Conservation (phyloP, 2,888 invertebrate species). For the Cataglyphis cursor region DNA sequence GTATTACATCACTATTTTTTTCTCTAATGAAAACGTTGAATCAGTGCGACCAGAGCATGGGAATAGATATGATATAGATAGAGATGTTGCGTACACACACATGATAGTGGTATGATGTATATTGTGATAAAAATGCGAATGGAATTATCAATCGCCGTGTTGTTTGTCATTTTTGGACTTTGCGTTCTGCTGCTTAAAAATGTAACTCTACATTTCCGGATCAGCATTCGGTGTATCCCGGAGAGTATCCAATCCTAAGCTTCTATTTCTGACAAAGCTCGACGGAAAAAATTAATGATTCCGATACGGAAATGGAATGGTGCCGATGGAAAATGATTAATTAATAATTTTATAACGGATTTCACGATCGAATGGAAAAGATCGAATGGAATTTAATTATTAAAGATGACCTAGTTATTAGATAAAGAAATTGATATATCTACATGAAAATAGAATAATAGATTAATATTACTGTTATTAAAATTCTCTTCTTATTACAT, state of each 20-base stretch:
- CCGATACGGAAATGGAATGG: not conserved
- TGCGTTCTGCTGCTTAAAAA: not conserved
- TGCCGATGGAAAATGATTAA: not conserved
- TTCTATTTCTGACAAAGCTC: not conserved
- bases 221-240: not conserved
- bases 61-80: not conserved
- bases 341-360: not conserved
- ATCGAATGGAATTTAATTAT: not conserved
- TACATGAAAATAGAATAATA: not conserved
- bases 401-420: not conserved
- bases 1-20: slow-evolving; percentile 23
- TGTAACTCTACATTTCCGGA: slow-evolving; percentile 24
- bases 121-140: slow-evolving; percentile 24
- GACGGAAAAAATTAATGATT: not conserved
- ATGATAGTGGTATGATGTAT: not conserved
- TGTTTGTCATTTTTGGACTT: not conserved
- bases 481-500: not conserved
- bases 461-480: not conserved
- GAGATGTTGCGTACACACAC: not conserved
- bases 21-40: slow-evolving; percentile 41
- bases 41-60: slow-evolving; percentile 17
- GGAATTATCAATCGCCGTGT: not conserved
- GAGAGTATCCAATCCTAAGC: not conserved
- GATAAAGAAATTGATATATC: not conserved
- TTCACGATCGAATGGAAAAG: not conserved